Percentiles rank a stretch among this genome's conserved stretches.
These are phyloP conservation scores for Drosophila infuscata DNA, from an alignment of 2,888 invertebrate species.

Conservation along the genomic window DNA sequence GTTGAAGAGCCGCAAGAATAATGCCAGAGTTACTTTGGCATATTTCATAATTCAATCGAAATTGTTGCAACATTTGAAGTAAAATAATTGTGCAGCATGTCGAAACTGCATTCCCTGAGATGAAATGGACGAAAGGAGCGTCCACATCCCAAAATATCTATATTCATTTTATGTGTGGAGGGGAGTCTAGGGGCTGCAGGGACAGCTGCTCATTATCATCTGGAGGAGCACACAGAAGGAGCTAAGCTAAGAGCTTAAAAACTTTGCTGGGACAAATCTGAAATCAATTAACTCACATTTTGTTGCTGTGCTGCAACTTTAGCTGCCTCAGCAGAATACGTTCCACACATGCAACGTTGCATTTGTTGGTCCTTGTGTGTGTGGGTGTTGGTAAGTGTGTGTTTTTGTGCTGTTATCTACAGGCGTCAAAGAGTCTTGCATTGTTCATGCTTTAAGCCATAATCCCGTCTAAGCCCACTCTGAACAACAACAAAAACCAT, in stretches of 20 bases:
- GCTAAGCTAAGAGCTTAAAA: slow-evolving; percentile 38
- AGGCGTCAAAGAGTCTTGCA: slow-evolving; percentile 41
- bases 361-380: background rate
- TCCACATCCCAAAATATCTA: slow-evolving; percentile 4
- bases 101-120: slow-evolving; percentile 1
- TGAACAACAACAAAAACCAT: slow-evolving; percentile 10
- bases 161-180: slow-evolving; percentile 4
- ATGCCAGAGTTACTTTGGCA: slow-evolving; percentile 33
- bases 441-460: slow-evolving; percentile 41
- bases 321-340: slow-evolving; percentile 26
- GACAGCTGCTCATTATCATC: slow-evolving; percentile 36
- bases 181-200: slow-evolving; percentile 9
- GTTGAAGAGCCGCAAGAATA: slow-evolving; percentile 17
- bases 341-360: slow-evolving; percentile 9
- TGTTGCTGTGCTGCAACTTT: slow-evolving; percentile 21
- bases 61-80: slow-evolving; percentile 63
- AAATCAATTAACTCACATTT: slow-evolving; percentile 55
- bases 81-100: slow-evolving; percentile 58
- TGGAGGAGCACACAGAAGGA: slow-evolving; percentile 13
- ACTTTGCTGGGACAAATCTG: slow-evolving; percentile 21
- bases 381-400: background rate
- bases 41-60: slow-evolving; percentile 74
- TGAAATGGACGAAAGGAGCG: background rate
- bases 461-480: slow-evolving; percentile 45
- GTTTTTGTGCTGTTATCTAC: slow-evolving; percentile 10